Evolutionary conservation across 2,888 invertebrate species (phyloP).

Genomic region (Bombylius discolor): DNA sequence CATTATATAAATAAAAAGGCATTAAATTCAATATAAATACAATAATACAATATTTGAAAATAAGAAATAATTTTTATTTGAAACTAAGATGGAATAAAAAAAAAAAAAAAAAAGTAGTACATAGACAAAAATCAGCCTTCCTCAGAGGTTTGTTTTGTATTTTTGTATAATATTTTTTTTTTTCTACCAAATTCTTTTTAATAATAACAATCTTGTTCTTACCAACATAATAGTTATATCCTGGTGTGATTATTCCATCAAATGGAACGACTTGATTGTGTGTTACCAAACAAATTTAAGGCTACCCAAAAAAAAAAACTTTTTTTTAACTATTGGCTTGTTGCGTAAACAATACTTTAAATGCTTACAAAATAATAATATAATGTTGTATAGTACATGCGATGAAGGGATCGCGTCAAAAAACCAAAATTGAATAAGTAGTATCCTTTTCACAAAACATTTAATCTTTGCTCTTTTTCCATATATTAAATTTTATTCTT

Average conservation of each 20-base stretch:
- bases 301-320: constrained; percentile 1
- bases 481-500: too few species aligned
- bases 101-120: not conserved
- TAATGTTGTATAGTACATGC: not conserved
- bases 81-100: too few species aligned
- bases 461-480: not conserved
- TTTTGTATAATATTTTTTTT: constrained; percentile 1
- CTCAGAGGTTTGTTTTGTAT: not conserved
- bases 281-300: constrained; percentile 15
- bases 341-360: constrained; percentile 17
- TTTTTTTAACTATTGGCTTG: constrained; percentile 16
- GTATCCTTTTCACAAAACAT: not conserved
- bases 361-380: too few species aligned
- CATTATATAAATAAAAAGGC: too few species aligned
- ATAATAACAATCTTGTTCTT: constrained; percentile 19
- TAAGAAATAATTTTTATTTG: too few species aligned
- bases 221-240: constrained; percentile 20
- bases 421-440: constrained; percentile 7
- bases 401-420: constrained; percentile 1
- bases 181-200: not conserved
- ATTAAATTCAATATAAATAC: too few species aligned
- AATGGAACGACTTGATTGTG: constrained; percentile 16
- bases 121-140: not conserved
- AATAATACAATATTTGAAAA: too few species aligned
- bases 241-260: constrained; percentile 18